Base-by-base conservation (phyloP, 2,113 vertebrate genomes). In the Corydoras sp. region DNA sequence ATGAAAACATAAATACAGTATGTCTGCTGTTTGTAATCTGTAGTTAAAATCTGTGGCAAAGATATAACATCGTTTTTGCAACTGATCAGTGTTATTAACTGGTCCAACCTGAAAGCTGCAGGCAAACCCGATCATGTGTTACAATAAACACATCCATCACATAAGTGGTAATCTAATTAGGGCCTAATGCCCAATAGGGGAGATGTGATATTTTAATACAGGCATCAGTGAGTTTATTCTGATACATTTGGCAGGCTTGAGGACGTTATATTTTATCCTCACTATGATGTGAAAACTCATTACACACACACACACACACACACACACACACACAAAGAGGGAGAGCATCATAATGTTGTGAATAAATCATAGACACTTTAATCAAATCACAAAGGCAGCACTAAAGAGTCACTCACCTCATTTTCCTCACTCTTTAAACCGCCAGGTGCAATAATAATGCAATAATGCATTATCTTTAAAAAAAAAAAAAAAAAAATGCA, bases 361-460 rank as follows among this genome's bases (percentile, higher is more conserved):
- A 87, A 89, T 90, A 87, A 90, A 90, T 89, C 89, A 89, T 77
- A 62, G 32, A 75, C 69, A 72, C 80, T 85, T 83, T 88, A 88
- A 89, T 89, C 86, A 89, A 85, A 87, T 80, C 80, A 84, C 79
- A 81, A 77, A 76, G 82, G 82, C 65, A 75, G 24, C 68, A 72
- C 76, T 81, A 82, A 85, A 82, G 87, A 83, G 90, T 91, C 88
- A 87, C 81, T 82, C 72, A 75, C 66, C 73, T 62, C 68, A 43
- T 71, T 73, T 70, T 50, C 71, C 69, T 76, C 58, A 35, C 81
- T 78, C 76, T 79, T 66, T 68, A 68, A 59, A 43, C 74, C 79
- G 62, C 64, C 62, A 18, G 43, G 54, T 29, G 71, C 71, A 62
- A 58, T 74, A 74, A 48, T 67, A 30, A 11, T 63, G 65, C 48